A percentile compares a stretch with the other conserved stretches of the same genome.
phyloP scores from a whole-genome alignment of 2,888 invertebrate species.

The Drosophila bunnanda region DNA sequence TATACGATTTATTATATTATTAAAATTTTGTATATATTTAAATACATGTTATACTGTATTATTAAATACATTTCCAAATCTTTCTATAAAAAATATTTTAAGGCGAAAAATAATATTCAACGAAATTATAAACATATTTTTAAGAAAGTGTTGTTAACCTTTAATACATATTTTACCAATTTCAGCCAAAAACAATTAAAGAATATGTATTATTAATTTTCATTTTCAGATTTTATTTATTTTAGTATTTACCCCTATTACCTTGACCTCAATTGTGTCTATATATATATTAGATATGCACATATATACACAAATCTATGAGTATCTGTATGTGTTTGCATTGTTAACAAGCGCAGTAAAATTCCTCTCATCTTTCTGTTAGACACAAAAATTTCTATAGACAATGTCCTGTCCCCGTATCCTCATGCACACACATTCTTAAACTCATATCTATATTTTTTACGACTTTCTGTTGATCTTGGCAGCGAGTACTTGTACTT shows the following conservation, averaged over 20 bases:
- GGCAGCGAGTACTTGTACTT: constrained; percentile 13
- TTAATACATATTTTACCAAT: background rate
- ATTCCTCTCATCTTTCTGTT: constrained; percentile 71
- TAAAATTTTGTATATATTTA: too few species aligned
- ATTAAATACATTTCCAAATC: too few species aligned
- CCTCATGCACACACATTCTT: constrained; percentile 11
- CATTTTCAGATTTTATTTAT: background rate
- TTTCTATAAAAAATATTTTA: too few species aligned
- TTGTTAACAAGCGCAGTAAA: constrained; percentile 69
- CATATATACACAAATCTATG: background rate
- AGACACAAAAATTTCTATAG: constrained; percentile 67
- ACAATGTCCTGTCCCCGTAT: constrained; percentile 35
- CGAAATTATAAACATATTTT: background rate
- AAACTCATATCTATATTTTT: constrained; percentile 66
- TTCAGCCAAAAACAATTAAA: background rate
- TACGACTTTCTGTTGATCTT: constrained; percentile 76
- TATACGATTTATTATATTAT: too few species aligned
- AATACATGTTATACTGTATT: too few species aligned
- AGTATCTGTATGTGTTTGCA: constrained; percentile 53
- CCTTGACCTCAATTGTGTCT: background rate
- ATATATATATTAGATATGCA: background rate
- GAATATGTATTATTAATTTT: background rate
- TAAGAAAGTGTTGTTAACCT: background rate
- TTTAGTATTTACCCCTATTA: background rate
- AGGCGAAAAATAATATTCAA: background rate